A percentile compares a stretch with the other conserved stretches of the same genome.
Conservation (phyloP, 2,888 invertebrate species). For the Girardia tigrina region DNA sequence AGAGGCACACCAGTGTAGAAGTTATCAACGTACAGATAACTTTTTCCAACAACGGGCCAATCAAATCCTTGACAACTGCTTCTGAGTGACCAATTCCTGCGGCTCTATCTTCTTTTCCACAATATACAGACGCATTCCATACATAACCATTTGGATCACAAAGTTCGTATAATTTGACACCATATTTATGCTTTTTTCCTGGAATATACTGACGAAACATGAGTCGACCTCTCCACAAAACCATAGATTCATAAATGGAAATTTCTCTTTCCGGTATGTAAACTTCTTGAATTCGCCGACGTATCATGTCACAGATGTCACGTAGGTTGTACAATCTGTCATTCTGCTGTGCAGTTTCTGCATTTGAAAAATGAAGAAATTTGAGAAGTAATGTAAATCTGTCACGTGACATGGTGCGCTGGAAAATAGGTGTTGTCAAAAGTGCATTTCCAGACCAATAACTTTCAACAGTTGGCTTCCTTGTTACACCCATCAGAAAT, state of each 20-base stretch:
- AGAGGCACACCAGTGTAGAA: constrained; percentile 21
- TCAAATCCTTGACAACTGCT: no score
- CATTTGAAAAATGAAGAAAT: constrained; percentile 29
- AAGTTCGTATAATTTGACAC: constrained; percentile 26
- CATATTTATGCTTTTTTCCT: background rate
- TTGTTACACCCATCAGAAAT: constrained; percentile 21
- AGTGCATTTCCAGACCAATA: constrained; percentile 6
- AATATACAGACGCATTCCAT: background rate
- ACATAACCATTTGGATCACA: constrained; percentile 1
- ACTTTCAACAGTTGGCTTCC: constrained; percentile 21
- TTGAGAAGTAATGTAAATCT: constrained; percentile 15
- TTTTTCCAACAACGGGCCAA: no score
- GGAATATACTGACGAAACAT: background rate
- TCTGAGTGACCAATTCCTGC: no score
- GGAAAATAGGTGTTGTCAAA: background rate
- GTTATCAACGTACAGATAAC: constrained; percentile 15
- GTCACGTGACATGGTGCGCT: background rate
- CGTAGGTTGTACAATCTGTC: background rate
- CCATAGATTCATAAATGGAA: background rate
- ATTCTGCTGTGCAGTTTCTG: background rate
- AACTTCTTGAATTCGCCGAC: background rate
- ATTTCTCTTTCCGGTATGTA: background rate
- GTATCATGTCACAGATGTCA: background rate
- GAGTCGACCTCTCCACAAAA: background rate
- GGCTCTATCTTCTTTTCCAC: constrained; percentile 1